These are phyloP conservation scores for Peromyscus aztecus DNA, from an alignment of 2,797 vertebrate genomes.

Conservation along the genomic window DNA sequence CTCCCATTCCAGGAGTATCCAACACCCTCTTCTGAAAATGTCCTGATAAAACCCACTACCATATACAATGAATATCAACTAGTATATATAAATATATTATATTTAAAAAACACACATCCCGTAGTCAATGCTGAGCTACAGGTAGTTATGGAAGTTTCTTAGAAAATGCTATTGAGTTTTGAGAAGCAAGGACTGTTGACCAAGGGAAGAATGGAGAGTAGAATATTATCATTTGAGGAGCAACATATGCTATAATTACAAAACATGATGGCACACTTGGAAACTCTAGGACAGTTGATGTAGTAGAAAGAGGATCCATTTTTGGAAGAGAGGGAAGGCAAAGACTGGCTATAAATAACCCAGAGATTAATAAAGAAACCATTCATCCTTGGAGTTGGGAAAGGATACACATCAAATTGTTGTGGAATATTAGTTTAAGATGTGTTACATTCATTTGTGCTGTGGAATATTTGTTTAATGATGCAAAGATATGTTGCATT, in stretches of 20 bases:
- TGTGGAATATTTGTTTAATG: too few species aligned
- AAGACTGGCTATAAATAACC: neutral
- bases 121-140: neutral
- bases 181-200: neutral
- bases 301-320: neutral
- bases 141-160: neutral
- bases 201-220: neutral
- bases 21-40: neutral
- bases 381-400: neutral
- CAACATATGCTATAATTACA: neutral
- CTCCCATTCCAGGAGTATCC: neutral
- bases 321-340: neutral
- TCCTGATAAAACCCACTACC: neutral
- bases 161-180: conserved; percentile 16
- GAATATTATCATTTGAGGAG: neutral
- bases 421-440: too few species aligned
- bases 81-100: neutral
- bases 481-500: too few species aligned
- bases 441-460: too few species aligned
- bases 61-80: neutral
- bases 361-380: neutral
- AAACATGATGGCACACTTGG: neutral
- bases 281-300: neutral
- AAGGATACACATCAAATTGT: neutral
- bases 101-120: neutral